Base-by-base conservation (phyloP, 2,888 invertebrate genomes). In the Allygus modestus region DNA sequence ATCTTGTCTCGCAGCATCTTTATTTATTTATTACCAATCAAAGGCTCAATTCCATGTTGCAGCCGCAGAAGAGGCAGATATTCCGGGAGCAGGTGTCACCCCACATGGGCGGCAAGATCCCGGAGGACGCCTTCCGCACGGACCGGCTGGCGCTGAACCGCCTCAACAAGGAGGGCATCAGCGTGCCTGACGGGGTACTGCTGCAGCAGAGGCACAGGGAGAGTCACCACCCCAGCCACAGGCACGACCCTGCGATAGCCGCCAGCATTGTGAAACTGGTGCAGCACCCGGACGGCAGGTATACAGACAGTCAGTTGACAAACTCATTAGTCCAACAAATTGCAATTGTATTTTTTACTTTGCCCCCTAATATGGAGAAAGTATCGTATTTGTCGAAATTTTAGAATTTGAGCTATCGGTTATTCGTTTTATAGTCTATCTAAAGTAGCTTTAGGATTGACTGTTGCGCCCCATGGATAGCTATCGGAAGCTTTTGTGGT, bases 41-140 rank as follows among this genome's bases (percentile, higher is more conserved):
- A n/a, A n/a, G n/a, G n/a, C n/a, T n/a, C n/a, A n/a, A n/a, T n/a
- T n/a, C n/a, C n/a, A n/a, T 65, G 65, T 65, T 65, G 11, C 65
- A 65, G 73, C 23, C 58, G 51, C 90, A 92, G 90, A 94, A 94
- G 89, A 91, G 94, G 43, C 93, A 94, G 90, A 92, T 94, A 87
- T 94, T 92, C 89, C 91, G 94, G 23, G 94, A 94, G 87, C 92
- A 94, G 88, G 92, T 94, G 23, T 88, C 93, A 73, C 94, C 94
- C 11, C 92, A 92, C 87, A 90, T 92, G 46, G 94, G 94, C 51
- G 94, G 94, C 0, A 93, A 93, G 89, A 93, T 94, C 87, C 94
- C 94, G 0, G 93, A 93, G 84, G 92, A 92, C 61, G 94, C 94
- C 9, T 94, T 94, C 87, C 91, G 92, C 86, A 91, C 92, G 0